Base-by-base conservation (phyloP, 2,888 invertebrate genomes). In the Ennomos fuscantarius region DNA sequence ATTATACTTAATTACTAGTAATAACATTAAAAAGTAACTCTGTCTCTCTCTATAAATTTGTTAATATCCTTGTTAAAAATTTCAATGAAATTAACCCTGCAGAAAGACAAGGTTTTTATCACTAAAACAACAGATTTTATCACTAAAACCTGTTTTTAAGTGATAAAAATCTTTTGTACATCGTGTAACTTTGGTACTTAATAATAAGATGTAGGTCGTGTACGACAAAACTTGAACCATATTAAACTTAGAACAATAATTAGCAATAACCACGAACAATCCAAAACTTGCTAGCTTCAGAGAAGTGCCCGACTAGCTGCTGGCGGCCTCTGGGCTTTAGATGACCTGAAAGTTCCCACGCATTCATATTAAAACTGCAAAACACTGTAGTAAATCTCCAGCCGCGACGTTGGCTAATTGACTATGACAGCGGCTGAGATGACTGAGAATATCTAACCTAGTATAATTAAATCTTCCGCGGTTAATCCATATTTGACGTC, bases 311-410 rank as follows among this genome's bases (percentile, higher is more conserved):
- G 15, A 12, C 36, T 10, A 10, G 15, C 32, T 39, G 9, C 39
- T 11, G 8, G 34, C 24, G 9, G 44, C 33, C 48, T n/a, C 35
- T 8, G 49, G 47, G 55, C 31, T 34, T 37, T 9, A 34, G 39
- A 34, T 51, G 66, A 62, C 68, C 73, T 64, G 51, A 73, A 75
- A 69, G 62, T 70, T 74, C 54, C 45, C 52, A 36, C 47, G 36
- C 24, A 59, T 64, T 58, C 52, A 65, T 66, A 64, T 63, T 55
- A 51, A 58, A 63, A 61, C 50, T 60, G 60, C 60, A 60, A 55
- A 32, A 54, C 46, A 37, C 13, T 31, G 35, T 34, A 46, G 12
- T 48, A 57, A 37, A 45, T 34, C 24, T 37, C 45, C 8, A 43
- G 41, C 37, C 44, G 35, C 51, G 41, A 50, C 24, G 24, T 24